phyloP scores from a whole-genome alignment of 2,797 vertebrate genomes.

The Acanthis flammea region DNA sequence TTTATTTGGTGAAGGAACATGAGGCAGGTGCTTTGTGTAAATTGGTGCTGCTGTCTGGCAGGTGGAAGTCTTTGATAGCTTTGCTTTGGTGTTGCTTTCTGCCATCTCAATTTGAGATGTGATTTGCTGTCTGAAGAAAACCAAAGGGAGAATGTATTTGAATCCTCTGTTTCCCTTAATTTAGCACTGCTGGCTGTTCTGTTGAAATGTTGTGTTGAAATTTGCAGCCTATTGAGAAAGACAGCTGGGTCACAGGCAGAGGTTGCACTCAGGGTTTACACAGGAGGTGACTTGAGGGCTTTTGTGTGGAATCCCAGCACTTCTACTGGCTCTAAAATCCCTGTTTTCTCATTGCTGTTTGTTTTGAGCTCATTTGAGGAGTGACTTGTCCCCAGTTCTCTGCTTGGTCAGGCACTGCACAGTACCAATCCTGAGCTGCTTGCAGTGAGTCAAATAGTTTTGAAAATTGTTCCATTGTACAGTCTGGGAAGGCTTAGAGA shows the following conservation, averaged over 20 bases:
- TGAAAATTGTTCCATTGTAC: background rate
- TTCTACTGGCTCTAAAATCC: background rate
- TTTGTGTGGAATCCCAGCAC: background rate
- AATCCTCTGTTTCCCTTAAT: background rate
- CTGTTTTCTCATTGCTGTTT: rapidly evolving
- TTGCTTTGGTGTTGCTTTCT: background rate
- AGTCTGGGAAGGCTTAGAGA: background rate
- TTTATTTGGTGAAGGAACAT: background rate
- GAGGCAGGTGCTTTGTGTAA: background rate
- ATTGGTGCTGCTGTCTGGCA: background rate
- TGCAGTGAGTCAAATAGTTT: background rate
- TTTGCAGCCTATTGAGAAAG: background rate
- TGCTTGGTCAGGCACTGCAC: rapidly evolving
- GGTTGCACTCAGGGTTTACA: background rate
- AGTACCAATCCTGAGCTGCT: background rate
- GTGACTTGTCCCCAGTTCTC: background rate
- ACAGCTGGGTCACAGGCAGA: background rate
- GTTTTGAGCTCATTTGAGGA: background rate
- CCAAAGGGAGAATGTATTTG: background rate
- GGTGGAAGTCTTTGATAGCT: background rate
- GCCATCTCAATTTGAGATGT: background rate
- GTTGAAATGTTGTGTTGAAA: slow-evolving; percentile 10
- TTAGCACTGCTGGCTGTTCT: background rate
- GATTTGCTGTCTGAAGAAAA: background rate
- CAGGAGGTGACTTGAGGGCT: background rate